Percentiles rank a stretch among this genome's conserved stretches.
These are phyloP conservation scores for Cirrhinus molitorella DNA, from an alignment of 2,797 vertebrate genomes.

Conservation along the genomic window DNA sequence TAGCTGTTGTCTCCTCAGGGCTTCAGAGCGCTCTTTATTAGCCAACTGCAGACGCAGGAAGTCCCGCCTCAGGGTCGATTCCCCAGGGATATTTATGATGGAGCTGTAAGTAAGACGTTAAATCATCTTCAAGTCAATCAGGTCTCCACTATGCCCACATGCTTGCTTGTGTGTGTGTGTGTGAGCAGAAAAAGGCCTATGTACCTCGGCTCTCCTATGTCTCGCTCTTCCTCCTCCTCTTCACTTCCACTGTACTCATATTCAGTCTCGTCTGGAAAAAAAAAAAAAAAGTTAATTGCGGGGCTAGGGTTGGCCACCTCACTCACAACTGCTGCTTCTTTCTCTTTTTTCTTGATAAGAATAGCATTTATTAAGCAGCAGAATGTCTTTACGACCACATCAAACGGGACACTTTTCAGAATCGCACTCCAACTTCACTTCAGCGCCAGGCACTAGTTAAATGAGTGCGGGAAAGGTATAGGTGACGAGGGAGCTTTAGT, in stretches of 20 bases:
- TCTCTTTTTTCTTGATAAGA: too few species aligned
- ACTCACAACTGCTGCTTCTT: too few species aligned
- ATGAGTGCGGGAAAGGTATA: too few species aligned
- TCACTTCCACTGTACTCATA: conserved; percentile 98
- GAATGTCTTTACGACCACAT: too few species aligned
- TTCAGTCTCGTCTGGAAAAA: conserved; percentile 91
- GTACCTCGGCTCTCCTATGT: conserved; percentile 91
- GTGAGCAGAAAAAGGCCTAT: not conserved
- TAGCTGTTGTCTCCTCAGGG: conserved; percentile 92
- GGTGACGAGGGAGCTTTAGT: too few species aligned
- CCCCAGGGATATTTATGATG: conserved; percentile 96
- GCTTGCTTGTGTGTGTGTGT: not conserved
- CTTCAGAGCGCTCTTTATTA: conserved; percentile 97
- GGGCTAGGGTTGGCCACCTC: too few species aligned
- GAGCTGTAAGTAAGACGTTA: conserved; percentile 78
- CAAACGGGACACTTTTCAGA: too few species aligned
- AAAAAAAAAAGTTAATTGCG: too few species aligned
- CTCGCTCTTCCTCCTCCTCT: conserved; percentile 95
- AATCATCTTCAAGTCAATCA: not conserved
- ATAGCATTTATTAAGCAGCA: too few species aligned
- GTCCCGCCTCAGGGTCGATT: conserved; percentile 94
- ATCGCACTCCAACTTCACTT: too few species aligned
- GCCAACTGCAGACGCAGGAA: conserved; percentile 96
- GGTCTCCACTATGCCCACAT: not conserved
- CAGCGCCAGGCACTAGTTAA: too few species aligned